Conservation (phyloP, 1,140 invertebrate species). For the Manduca sexta region DNA sequence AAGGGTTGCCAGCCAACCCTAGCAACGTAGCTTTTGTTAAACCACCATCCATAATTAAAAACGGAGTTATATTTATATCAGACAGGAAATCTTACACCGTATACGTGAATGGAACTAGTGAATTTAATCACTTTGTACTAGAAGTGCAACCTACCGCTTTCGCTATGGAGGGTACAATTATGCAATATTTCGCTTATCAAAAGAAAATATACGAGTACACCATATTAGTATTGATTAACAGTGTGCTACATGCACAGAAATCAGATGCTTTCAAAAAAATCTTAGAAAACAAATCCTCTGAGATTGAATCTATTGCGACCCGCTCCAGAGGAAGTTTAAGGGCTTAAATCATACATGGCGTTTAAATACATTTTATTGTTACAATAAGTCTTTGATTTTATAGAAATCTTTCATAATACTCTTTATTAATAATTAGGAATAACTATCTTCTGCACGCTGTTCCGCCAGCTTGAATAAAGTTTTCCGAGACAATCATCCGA, state of each 20-base stretch:
- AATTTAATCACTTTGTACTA: conserved; percentile 19
- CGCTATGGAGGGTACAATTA: conserved; percentile 28
- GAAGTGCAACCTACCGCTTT: conserved; percentile 35
- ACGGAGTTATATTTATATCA: conserved; percentile 23
- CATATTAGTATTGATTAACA: conserved; percentile 20
- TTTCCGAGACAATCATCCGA: no score
- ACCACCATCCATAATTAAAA: conserved; percentile 33
- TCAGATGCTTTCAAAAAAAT: conserved; percentile 18
- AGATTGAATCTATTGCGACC: conserved; percentile 15
- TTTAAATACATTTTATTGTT: neutral
- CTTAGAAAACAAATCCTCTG: conserved; percentile 14
- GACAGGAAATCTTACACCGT: conserved; percentile 27
- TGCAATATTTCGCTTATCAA: conserved; percentile 42
- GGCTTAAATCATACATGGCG: conserved; percentile 1
- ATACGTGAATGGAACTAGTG: conserved; percentile 30
- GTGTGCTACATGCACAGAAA: no score
- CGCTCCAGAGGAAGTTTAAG: conserved; percentile 8
- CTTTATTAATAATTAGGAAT: no score
- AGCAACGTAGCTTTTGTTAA: conserved; percentile 24
- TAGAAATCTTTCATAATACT: no score
- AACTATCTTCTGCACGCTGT: no score
- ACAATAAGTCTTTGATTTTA: neutral
- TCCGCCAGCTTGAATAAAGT: no score
- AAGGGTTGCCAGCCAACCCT: conserved; percentile 27
- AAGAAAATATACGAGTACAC: conserved; percentile 56